Conservation (phyloP, 2,113 vertebrate species). For the Okapia johnstoni region DNA sequence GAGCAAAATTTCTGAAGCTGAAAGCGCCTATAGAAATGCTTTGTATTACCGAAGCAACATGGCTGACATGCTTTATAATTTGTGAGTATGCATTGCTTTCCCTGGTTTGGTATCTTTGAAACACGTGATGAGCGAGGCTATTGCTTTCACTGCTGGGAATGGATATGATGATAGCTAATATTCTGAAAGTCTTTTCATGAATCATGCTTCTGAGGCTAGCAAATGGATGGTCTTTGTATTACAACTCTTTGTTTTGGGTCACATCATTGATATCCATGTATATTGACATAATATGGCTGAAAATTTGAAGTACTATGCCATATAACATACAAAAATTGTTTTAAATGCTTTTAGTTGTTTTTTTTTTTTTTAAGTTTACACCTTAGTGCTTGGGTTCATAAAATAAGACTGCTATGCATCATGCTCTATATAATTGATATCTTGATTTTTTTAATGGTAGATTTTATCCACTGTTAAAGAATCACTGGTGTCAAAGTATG, state of each 20-base stretch:
- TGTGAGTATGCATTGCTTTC: constrained; percentile 88
- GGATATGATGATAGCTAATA: constrained; percentile 66
- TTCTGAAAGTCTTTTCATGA: constrained; percentile 70
- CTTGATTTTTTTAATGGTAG: neutral
- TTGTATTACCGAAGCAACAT: constrained; percentile 99
- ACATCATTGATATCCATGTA: neutral
- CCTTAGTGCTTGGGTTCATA: neutral
- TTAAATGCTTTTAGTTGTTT: neutral
- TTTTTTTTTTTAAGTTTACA: neutral
- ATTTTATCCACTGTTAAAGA: neutral
- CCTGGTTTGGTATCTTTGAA: constrained; percentile 57
- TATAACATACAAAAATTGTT: neutral
- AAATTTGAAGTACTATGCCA: neutral
- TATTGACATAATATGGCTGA: neutral
- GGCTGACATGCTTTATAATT: constrained; percentile 99
- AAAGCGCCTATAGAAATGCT: constrained; percentile 96
- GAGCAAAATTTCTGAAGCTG: constrained; percentile 95
- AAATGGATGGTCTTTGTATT: constrained; percentile 13
- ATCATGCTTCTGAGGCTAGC: constrained; percentile 51
- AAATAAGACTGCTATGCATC: neutral
- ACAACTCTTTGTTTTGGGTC: constrained; percentile 1
- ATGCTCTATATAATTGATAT: neutral
- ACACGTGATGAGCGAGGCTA: constrained; percentile 48
- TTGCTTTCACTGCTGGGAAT: constrained; percentile 73
- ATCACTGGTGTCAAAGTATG: neutral